Percentiles rank a stretch among this genome's conserved stretches.
Evolutionary conservation across 2,888 invertebrate genomes (phyloP).

Genomic region (Apodemia hepburni): DNA sequence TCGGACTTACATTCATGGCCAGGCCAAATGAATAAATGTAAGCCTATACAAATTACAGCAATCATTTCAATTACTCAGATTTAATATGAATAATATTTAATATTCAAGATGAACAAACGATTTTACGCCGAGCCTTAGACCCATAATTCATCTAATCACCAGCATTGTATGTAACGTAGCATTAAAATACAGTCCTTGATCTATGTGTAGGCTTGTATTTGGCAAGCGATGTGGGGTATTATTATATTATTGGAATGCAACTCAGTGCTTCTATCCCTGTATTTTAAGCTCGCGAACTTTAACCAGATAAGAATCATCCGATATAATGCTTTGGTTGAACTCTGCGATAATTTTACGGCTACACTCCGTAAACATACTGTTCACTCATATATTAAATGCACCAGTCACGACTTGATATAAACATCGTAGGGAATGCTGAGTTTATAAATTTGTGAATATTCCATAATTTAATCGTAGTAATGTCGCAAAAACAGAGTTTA

Average conservation of each 20-base stretch:
- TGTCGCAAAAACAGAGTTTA: too few species aligned
- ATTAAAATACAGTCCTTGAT: conserved; percentile 61
- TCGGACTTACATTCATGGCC: background rate
- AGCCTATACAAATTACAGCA: conserved; percentile 2
- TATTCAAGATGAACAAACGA: conserved; percentile 14
- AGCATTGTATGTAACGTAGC: conserved; percentile 48
- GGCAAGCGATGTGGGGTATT: conserved; percentile 43
- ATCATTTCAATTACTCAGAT: conserved; percentile 9
- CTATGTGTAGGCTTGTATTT: conserved; percentile 54
- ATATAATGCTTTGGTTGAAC: conserved; percentile 9
- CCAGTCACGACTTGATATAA: conserved; percentile 7
- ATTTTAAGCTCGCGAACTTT: conserved; percentile 22
- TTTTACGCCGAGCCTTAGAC: conserved; percentile 18
- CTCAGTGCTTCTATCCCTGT: conserved; percentile 42
- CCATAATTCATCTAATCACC: conserved; percentile 48
- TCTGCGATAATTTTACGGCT: conserved; percentile 2
- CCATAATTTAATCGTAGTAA: too few species aligned
- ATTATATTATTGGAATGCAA: conserved; percentile 51
- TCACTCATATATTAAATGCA: background rate
- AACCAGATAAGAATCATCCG: conserved; percentile 19
- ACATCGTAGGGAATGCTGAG: background rate
- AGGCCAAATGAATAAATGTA: background rate
- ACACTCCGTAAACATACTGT: background rate
- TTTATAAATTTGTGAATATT: background rate
- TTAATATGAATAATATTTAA: conserved; percentile 9